phyloP scores from a whole-genome alignment of 2,888 invertebrate species.

The Caradrina clavipalpis region DNA sequence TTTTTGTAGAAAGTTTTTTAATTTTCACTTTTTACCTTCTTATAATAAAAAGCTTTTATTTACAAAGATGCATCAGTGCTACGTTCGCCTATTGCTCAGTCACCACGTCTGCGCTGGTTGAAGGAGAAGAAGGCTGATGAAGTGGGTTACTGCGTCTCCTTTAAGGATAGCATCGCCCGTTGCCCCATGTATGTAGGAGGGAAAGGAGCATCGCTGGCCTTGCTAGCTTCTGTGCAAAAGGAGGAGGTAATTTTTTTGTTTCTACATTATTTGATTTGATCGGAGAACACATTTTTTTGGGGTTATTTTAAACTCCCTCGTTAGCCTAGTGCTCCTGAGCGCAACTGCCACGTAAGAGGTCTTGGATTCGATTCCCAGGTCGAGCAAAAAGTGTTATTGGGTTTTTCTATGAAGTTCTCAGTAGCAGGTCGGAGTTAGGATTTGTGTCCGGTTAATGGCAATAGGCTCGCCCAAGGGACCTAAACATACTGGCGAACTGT shows the following conservation, averaged over 20 bases:
- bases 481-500: no score
- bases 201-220: slow-evolving; percentile 94
- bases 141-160: slow-evolving; percentile 80
- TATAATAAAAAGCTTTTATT: neutral
- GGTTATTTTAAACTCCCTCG: neutral
- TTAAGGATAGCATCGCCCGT: slow-evolving; percentile 87
- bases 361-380: no score
- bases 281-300: neutral
- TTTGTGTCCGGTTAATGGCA: no score
- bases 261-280: neutral
- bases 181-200: slow-evolving; percentile 93
- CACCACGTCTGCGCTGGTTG: slow-evolving; percentile 75
- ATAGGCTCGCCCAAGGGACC: no score
- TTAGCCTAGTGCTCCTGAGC: no score
- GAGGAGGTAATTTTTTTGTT: slow-evolving; percentile 82
- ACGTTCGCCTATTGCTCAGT: slow-evolving; percentile 55
- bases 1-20: no score
- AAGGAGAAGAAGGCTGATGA: slow-evolving; percentile 69
- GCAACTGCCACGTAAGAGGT: no score
- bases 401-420: no score
- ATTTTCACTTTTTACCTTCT: no score
- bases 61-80: slow-evolving; percentile 59
- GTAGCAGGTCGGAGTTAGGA: no score
- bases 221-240: slow-evolving; percentile 87
- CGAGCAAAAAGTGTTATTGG: no score